These are phyloP conservation scores for Acrocephalus kingi DNA, from an alignment of 2,113 vertebrate genomes.

Conservation along the genomic window DNA sequence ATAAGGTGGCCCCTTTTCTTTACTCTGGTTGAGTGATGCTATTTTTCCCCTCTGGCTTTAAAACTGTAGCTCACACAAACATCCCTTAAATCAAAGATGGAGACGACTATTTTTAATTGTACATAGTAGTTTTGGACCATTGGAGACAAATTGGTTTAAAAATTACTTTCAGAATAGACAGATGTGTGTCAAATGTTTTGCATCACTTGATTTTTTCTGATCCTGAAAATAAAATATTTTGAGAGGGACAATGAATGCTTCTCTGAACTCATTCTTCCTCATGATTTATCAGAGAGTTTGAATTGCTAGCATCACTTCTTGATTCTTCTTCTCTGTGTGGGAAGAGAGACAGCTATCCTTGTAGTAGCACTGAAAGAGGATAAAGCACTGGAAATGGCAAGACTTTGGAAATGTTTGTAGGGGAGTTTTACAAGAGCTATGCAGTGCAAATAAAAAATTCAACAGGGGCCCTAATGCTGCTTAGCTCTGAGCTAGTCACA, in stretches of 20 bases:
- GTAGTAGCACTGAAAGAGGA: background rate
- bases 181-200: background rate
- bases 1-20: constrained; percentile 77
- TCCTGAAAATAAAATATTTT: background rate
- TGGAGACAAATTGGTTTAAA: background rate
- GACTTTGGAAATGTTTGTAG: background rate
- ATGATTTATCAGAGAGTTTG: background rate
- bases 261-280: background rate
- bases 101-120: constrained; percentile 32
- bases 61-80: constrained; percentile 18
- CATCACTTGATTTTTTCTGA: background rate
- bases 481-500: background rate
- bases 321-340: background rate
- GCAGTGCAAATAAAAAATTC: background rate
- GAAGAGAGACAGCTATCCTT: background rate
- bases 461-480: background rate
- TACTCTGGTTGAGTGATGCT: constrained; percentile 67
- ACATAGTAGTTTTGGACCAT: background rate
- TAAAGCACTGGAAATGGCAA: background rate
- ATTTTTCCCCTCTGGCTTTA: constrained; percentile 47
- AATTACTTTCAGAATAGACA: background rate
- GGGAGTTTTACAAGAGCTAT: background rate
- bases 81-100: background rate
- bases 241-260: background rate
- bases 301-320: background rate